Evolutionary conservation across 2,797 vertebrate species (phyloP).

Genomic region (Lateolabrax maculatus): DNA sequence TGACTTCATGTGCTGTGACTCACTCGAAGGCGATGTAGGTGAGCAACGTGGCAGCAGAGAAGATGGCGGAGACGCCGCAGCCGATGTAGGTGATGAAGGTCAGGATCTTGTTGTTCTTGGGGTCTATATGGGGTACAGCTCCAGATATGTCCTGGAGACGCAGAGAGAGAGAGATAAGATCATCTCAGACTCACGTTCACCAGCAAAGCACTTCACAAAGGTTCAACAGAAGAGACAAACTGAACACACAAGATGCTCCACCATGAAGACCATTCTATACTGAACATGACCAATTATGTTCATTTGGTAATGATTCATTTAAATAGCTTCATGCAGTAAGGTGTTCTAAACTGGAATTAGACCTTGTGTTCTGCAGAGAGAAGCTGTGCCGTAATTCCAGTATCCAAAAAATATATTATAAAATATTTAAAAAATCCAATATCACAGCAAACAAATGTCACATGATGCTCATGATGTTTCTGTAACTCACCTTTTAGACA

Average conservation of each 20-base stretch:
- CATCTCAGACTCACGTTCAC: neutral
- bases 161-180: neutral
- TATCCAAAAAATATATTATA: too few relatives aligned
- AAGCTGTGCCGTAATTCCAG: too few relatives aligned
- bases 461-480: neutral
- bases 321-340: too few relatives aligned
- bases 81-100: constrained; percentile 96
- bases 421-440: too few relatives aligned
- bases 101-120: constrained; percentile 87
- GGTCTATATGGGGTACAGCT: constrained; percentile 80
- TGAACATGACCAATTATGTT: too few relatives aligned
- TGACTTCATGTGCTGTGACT: constrained; percentile 71
- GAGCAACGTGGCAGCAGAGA: constrained; percentile 94
- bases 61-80: constrained; percentile 95
- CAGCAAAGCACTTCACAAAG: neutral
- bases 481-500: neutral
- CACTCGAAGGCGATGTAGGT: constrained; percentile 99
- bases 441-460: neutral
- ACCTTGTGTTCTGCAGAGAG: too few relatives aligned
- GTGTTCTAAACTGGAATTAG: too few relatives aligned
- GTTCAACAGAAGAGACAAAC: neutral
- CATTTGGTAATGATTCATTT: too few relatives aligned
- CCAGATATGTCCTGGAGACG: constrained; percentile 90
- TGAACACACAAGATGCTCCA: neutral
- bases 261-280: neutral